phyloP scores from a whole-genome alignment of 2,113 vertebrate species.

The Struthidea cinerea region DNA sequence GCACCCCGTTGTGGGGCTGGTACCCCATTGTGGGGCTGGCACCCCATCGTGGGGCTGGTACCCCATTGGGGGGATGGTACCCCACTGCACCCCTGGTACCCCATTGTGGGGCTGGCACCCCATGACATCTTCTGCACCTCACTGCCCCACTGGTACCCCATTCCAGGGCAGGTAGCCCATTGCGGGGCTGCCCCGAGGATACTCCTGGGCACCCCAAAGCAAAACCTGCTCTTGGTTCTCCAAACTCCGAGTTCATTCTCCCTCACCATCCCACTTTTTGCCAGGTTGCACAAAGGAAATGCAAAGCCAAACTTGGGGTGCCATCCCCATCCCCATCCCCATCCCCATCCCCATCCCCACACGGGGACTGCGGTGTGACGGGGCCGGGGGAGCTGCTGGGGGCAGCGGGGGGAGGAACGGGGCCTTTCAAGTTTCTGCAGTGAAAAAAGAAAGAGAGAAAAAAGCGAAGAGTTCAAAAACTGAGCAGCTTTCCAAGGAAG shows the following conservation, averaged over 20 bases:
- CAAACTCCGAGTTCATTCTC: neutral
- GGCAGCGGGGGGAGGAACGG: neutral
- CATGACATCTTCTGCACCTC: too few relatives aligned
- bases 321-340: too few relatives aligned
- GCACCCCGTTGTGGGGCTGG: neutral
- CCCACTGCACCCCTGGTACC: accelerated
- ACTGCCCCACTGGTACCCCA: neutral
- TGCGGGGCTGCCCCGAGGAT: accelerated
- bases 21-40: neutral
- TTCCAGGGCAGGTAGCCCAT: neutral
- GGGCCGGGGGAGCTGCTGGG: neutral
- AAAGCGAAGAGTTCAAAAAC: neutral
- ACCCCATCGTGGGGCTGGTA: neutral
- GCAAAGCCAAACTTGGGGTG: neutral
- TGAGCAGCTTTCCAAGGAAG: neutral
- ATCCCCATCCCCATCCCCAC: neutral
- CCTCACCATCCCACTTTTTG: neutral
- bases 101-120: neutral
- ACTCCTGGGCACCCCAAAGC: neutral
- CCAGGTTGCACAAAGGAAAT: neutral
- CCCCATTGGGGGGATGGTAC: neutral
- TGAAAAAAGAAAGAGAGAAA: neutral
- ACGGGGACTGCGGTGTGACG: accelerated
- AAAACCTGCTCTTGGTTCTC: neutral
- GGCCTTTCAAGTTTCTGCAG: neutral